Percentiles rank a stretch among this genome's conserved stretches.
phyloP scores from a whole-genome alignment of 2,113 vertebrate genomes.

The Oryzias javanicus region DNA sequence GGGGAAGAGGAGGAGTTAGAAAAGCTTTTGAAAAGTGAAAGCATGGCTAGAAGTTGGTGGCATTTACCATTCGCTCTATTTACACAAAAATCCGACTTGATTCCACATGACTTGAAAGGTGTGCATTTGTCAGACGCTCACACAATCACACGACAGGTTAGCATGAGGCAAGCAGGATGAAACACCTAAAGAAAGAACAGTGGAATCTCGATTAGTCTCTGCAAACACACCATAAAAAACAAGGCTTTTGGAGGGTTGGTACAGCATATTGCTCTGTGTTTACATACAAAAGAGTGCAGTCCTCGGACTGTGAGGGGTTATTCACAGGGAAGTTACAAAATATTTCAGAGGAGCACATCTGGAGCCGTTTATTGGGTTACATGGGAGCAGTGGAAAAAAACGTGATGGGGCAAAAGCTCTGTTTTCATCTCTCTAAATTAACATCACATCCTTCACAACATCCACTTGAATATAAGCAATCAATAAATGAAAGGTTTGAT shows the following conservation, averaged over 20 bases:
- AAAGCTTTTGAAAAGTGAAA: constrained; percentile 41
- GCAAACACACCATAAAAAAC: constrained; percentile 63
- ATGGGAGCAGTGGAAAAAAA: constrained; percentile 46
- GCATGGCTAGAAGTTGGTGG: constrained; percentile 40
- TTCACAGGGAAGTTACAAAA: constrained; percentile 62
- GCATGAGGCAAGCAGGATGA: no score
- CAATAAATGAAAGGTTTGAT: constrained; percentile 31
- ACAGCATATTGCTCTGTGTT: constrained; percentile 72
- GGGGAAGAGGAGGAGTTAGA: constrained; percentile 14
- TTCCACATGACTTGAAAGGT: constrained; percentile 10
- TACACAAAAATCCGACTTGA: constrained; percentile 40
- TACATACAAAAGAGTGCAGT: constrained; percentile 68
- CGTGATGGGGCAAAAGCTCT: constrained; percentile 21
- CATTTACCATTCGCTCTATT: constrained; percentile 43
- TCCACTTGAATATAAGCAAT: constrained; percentile 16
- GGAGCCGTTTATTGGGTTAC: constrained; percentile 40
- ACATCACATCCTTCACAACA: constrained; percentile 23
- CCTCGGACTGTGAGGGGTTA: constrained; percentile 33
- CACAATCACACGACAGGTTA: constrained; percentile 22
- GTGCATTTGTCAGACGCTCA: constrained; percentile 27
- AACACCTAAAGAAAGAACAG: no score
- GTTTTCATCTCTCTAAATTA: constrained; percentile 14
- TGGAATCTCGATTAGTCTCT: constrained; percentile 34
- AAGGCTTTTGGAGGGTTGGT: constrained; percentile 61
- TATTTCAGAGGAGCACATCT: constrained; percentile 42